Base-by-base conservation (phyloP, 2,113 vertebrate genomes). In the Pachyramphus minor region DNA sequence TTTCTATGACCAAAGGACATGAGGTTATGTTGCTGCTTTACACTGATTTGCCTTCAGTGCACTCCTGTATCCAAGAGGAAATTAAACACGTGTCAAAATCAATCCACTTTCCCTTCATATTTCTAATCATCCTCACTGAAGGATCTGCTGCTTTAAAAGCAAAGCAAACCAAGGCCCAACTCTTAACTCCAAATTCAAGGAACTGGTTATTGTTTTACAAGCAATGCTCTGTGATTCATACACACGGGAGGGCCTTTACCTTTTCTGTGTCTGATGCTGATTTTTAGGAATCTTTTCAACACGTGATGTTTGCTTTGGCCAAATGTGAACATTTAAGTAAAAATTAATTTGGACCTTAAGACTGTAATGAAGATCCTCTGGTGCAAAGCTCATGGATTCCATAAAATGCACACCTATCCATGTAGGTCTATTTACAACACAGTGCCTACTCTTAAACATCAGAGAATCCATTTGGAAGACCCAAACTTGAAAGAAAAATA, bases 161-260 rank as follows among this genome's bases (percentile, higher is more conserved):
- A 55, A 52, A 83, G 11, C 27, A 33, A 80, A 80, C 13, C 56
- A 74, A 78, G 25, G 4, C 28, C 37, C 84, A 41, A 30, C 9
- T 85, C 47, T 80, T 56, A 69, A 86, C 58, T 90, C 53, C 33
- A 62, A 50, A 87, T 62, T 50, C 64, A 77, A 90, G 76, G 63
- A 71, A 39, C 33, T 5, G 14, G 37, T 41, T 9, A 25, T 14
- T 35, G 31, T 25, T 81, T 49, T n/a, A 62, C 28, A 68, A 71
- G 23, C 33, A 58, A n/a, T 58, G 33, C 22, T 59, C n/a, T 59
- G n/a, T 59, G n/a, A 35, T 59, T 73, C 55, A 15, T 5, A 37
- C 4, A 8, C 18, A 52, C 37, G 17, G 0, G 7, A 12, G n/a
- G 44, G 13, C 23, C 42, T 84, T 55, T 24, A 66, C 24, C 28